Evolutionary conservation across 2,797 vertebrate species (phyloP).

Genomic region (Mus spretus): DNA sequence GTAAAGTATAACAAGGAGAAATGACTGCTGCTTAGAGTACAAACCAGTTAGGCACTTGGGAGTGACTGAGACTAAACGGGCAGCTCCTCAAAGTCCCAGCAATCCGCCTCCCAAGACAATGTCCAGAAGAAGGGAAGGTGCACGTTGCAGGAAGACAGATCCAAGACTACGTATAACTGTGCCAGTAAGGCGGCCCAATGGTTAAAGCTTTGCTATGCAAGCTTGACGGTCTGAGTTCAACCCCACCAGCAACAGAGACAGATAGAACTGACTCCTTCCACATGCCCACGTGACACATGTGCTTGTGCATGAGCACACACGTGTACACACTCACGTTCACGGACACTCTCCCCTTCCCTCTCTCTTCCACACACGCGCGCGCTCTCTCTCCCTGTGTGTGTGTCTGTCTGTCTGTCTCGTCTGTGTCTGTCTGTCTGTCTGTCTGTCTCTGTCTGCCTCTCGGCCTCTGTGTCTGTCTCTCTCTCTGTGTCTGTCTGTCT

Average conservation of each 20-base stretch:
- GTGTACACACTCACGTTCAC: not conserved
- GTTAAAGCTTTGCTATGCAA: not conserved
- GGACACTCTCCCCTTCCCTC: not conserved
- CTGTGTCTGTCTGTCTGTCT: not conserved
- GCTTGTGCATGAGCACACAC: not conserved
- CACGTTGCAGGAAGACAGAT: not conserved
- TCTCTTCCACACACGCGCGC: not conserved
- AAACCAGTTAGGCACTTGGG: not conserved
- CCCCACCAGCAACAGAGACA: not conserved
- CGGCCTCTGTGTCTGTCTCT: too few relatives aligned
- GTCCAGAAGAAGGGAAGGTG: not conserved
- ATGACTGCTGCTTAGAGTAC: fast-evolving
- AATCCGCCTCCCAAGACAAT: not conserved
- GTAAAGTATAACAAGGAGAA: not conserved
- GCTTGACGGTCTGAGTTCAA: not conserved
- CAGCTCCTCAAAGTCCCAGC: not conserved
- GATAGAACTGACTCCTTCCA: not conserved
- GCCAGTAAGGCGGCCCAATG: not conserved
- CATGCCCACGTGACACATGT: not conserved
- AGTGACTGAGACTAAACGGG: not conserved
- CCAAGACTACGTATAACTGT: not conserved
- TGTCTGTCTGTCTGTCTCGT: not conserved
- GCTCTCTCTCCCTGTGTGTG: not conserved
- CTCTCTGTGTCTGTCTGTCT: not conserved
- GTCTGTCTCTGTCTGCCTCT: not conserved